A percentile compares a stretch with the other conserved stretches of the same genome.
Evolutionary conservation across 2,113 vertebrate genomes (phyloP).

Genomic region (Illadopsis cleaveri): DNA sequence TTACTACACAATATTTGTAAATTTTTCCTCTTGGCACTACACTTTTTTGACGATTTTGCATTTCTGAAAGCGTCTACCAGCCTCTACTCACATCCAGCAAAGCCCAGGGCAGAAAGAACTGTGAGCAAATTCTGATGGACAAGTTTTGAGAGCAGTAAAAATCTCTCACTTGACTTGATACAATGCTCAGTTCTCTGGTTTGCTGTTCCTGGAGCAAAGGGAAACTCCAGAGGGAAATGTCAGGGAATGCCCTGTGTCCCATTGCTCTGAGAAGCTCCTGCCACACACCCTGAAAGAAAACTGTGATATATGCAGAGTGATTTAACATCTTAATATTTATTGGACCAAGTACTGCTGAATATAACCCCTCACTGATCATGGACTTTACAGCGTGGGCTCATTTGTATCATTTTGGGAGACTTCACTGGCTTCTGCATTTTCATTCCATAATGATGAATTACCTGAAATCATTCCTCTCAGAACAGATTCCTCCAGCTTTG

Average conservation of each 20-base stretch:
- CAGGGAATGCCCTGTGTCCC: not conserved
- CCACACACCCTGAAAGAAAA: not conserved
- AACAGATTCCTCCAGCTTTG: slow-evolving; percentile 26
- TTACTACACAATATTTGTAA: not conserved
- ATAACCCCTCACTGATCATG: not conserved
- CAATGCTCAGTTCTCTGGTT: not conserved
- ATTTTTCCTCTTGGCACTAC: not conserved
- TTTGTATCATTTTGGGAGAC: not conserved
- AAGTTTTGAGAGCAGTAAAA: not conserved
- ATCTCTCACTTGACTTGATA: not conserved
- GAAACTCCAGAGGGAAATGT: not conserved
- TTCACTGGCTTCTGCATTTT: slow-evolving; percentile 39
- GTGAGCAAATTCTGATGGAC: not conserved
- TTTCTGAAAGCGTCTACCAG: not conserved
- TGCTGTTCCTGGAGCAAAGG: not conserved
- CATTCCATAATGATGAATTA: slow-evolving; percentile 51
- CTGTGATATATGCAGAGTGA: not conserved
- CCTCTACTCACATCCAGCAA: not conserved
- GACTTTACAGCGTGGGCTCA: not conserved
- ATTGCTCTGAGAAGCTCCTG: not conserved
- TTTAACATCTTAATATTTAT: slow-evolving; percentile 6
- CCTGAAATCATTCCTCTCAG: slow-evolving; percentile 23
- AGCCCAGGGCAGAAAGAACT: not conserved
- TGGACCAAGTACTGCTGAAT: not conserved
- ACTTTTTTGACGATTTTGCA: not conserved